These are phyloP conservation scores for Caenorhabditis japonica DNA, from an alignment of 2,888 invertebrate species.

Conservation along the genomic window DNA sequence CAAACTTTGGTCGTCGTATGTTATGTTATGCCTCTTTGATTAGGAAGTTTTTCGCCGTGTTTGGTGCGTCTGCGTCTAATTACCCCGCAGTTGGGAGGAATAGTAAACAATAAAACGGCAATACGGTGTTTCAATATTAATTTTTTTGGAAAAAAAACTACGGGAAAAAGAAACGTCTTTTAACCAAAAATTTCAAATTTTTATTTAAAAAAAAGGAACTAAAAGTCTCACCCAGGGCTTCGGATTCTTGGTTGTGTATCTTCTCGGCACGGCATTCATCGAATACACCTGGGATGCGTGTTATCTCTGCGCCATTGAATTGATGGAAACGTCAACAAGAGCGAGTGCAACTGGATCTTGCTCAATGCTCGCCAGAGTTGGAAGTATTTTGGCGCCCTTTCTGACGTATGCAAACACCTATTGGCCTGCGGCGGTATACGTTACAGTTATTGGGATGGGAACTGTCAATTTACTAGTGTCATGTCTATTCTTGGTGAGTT, in stretches of 20 bases:
- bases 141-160: no score
- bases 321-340: conserved; percentile 66
- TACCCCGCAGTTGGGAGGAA: no score
- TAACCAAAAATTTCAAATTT: no score
- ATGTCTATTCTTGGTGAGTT: conserved; percentile 52
- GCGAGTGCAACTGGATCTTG: conserved; percentile 68
- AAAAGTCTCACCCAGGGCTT: conserved; percentile 59
- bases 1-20: no score
- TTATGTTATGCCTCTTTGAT: no score
- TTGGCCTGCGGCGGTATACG: conserved; percentile 67
- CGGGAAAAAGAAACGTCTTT: no score
- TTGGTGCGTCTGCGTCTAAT: no score
- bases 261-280: conserved; percentile 68
- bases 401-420: conserved; percentile 61
- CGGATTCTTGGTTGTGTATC: conserved; percentile 60
- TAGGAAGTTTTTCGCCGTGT: no score
- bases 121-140: no score
- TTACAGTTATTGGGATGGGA: conserved; percentile 65
- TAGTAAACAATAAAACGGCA: no score
- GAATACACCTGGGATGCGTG: conserved; percentile 74
- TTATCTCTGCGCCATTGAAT: conserved; percentile 69
- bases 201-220: no score
- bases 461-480: conserved; percentile 60
- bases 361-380: conserved; percentile 68
- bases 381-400: conserved; percentile 67